Evolutionary conservation across 2,113 vertebrate species (phyloP).

Genomic region (Bucco capensis): DNA sequence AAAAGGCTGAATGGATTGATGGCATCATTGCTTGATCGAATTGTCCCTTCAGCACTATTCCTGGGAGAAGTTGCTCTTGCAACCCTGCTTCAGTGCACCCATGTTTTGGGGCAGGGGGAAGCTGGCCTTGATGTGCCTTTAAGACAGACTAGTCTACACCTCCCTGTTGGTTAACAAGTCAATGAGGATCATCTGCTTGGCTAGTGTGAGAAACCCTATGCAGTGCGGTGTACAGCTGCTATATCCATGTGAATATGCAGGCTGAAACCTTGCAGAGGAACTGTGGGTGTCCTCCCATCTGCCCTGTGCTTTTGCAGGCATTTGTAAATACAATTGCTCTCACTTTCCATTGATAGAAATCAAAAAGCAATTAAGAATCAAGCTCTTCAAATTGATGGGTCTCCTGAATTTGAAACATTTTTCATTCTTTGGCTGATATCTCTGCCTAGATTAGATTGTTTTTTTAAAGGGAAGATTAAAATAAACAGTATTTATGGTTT

Average conservation of each 20-base stretch:
- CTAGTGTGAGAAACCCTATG: not conserved
- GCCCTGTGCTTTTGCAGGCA: not conserved
- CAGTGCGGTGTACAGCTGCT: not conserved
- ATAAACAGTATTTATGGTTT: conserved; percentile 58
- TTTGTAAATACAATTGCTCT: conserved; percentile 6
- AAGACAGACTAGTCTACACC: not conserved
- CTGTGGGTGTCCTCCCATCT: not conserved
- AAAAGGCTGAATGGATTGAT: not conserved
- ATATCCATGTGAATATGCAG: not conserved
- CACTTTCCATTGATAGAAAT: conserved; percentile 44
- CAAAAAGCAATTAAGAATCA: conserved; percentile 50
- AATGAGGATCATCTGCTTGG: not conserved
- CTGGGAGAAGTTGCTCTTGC: not conserved
- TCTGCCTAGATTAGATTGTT: conserved; percentile 47
- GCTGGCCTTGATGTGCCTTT: not conserved
- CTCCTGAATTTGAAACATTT: conserved; percentile 33
- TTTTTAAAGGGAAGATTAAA: conserved; percentile 43
- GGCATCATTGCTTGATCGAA: not conserved
- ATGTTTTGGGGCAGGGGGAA: not conserved
- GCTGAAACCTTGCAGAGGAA: not conserved
- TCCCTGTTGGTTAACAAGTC: not conserved
- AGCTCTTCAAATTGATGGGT: conserved; percentile 30
- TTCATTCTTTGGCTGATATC: conserved; percentile 31
- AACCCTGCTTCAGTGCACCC: not conserved
- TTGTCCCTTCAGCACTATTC: not conserved